phyloP scores from a whole-genome alignment of 2,888 invertebrate genomes.

The Agrochola litura region DNA sequence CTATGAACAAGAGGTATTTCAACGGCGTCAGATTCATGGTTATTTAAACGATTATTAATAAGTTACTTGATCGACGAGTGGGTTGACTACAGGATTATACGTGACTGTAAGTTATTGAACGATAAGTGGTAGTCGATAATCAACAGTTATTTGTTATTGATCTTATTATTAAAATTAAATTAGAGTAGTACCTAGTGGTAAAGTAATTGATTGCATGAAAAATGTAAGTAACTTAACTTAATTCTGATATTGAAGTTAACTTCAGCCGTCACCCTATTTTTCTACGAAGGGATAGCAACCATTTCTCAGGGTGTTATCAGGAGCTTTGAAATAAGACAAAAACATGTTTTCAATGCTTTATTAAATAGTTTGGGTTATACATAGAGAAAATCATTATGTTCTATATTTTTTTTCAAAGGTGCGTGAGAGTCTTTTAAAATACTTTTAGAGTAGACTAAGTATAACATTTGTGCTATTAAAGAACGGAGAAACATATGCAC shows the following conservation, averaged over 20 bases:
- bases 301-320: not conserved
- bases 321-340: not conserved
- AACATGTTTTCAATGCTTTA: not conserved
- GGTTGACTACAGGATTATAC: not conserved
- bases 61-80: not conserved
- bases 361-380: not conserved
- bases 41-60: not conserved
- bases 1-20: slow-evolving; percentile 56
- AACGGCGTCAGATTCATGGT: slow-evolving; percentile 58
- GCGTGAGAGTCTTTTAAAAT: not conserved
- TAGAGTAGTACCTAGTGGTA: not conserved
- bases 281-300: not conserved
- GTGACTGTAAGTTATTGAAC: slow-evolving; percentile 21
- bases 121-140: slow-evolving; percentile 8
- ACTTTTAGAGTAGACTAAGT: not conserved
- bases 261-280: not conserved
- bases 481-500: not conserved
- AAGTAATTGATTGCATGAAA: slow-evolving; percentile 58
- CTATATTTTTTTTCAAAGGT: not conserved
- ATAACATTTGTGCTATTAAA: not conserved
- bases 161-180: slow-evolving; percentile 31
- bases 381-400: not conserved
- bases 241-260: not conserved
- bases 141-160: slow-evolving; percentile 35
- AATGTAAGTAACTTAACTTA: too few relatives aligned